phyloP scores from a whole-genome alignment of 2,888 invertebrate species.

The Automeris io region DNA sequence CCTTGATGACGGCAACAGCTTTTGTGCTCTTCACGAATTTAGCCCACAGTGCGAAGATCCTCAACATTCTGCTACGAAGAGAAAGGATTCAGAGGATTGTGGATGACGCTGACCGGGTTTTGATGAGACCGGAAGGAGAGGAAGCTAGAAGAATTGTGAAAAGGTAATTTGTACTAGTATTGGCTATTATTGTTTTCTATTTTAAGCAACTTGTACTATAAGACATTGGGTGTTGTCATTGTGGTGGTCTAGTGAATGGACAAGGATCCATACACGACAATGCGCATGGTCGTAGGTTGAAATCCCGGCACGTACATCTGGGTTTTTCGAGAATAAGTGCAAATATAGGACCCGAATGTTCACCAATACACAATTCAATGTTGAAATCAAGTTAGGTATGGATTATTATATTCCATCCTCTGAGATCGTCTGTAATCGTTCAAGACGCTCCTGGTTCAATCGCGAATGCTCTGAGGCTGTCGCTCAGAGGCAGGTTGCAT shows the following conservation, averaged over 20 bases:
- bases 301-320: too few relatives aligned
- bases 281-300: neutral
- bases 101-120: conserved; percentile 29
- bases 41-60: conserved; percentile 56
- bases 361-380: too few relatives aligned
- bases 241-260: too few relatives aligned
- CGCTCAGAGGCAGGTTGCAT: too few relatives aligned
- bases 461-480: too few relatives aligned
- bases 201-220: neutral
- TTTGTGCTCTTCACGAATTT: conserved; percentile 66
- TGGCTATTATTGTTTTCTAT: neutral
- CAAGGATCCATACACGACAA: neutral
- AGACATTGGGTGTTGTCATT: too few relatives aligned
- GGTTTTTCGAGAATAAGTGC: neutral
- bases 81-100: conserved; percentile 38
- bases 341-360: neutral
- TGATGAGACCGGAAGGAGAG: conserved; percentile 24
- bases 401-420: too few relatives aligned
- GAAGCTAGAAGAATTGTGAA: conserved; percentile 41
- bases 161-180: too few relatives aligned
- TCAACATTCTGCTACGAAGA: conserved; percentile 40
- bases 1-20: conserved; percentile 61
- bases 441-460: too few relatives aligned
- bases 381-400: too few relatives aligned
- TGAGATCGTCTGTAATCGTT: too few relatives aligned